phyloP scores from a whole-genome alignment of 2,113 vertebrate species.

The Dipodomys ordii region DNA sequence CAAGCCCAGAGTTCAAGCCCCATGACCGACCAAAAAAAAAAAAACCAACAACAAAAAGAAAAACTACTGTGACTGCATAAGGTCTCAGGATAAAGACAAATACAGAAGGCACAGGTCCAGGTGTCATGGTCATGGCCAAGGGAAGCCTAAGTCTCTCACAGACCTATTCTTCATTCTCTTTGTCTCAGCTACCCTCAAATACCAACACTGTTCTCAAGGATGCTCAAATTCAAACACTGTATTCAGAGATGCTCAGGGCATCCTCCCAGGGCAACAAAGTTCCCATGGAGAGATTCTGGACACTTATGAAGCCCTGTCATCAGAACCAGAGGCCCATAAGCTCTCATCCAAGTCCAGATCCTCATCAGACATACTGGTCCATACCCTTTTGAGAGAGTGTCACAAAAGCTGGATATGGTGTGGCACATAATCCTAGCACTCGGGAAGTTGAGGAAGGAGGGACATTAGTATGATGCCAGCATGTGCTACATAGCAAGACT shows the following conservation, averaged over 20 bases:
- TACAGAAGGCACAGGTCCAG: not conserved
- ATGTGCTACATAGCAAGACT: too few species aligned
- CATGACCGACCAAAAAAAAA: too few species aligned
- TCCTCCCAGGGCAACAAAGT: not conserved
- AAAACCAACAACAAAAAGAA: too few species aligned
- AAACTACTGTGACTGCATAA: too few species aligned
- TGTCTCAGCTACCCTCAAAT: not conserved
- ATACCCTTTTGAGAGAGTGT: not conserved
- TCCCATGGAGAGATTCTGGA: not conserved
- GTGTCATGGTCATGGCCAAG: not conserved
- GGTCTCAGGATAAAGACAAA: not conserved
- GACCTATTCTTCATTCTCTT: too few species aligned
- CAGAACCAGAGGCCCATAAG: too few species aligned
- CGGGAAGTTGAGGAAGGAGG: not conserved
- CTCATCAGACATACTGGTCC: not conserved
- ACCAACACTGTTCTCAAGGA: not conserved
- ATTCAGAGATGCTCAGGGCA: not conserved
- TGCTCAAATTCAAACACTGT: not conserved
- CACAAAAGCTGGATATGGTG: not conserved
- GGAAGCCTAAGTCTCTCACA: too few species aligned
- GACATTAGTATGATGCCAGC: not conserved
- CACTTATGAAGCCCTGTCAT: fast-evolving
- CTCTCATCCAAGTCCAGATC: not conserved
- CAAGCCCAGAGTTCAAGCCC: too few species aligned
- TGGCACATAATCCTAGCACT: not conserved